These are phyloP conservation scores for Allolobophora icterica DNA, from an alignment of 2,888 invertebrate species.

Conservation along the genomic window DNA sequence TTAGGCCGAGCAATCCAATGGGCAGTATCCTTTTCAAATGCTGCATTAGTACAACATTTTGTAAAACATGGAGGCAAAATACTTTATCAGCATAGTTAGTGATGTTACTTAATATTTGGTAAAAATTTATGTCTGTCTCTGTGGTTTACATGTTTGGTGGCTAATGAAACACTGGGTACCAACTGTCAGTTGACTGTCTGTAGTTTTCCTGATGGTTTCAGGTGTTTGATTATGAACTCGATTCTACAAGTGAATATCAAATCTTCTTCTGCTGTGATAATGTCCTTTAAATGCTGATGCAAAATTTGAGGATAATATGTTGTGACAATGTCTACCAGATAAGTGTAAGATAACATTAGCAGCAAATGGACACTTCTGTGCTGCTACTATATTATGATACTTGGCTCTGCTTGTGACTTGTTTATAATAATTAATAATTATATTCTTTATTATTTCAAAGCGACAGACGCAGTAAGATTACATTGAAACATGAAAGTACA, in stretches of 20 bases:
- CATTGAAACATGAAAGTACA: too few relatives aligned
- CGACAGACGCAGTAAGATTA: too few relatives aligned
- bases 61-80: background rate
- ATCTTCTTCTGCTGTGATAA: background rate
- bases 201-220: background rate
- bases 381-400: background rate
- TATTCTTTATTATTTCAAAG: too few relatives aligned
- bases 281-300: background rate
- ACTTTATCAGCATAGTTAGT: background rate
- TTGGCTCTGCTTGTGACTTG: background rate
- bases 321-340: background rate
- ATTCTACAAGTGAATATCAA: background rate
- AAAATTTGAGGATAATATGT: background rate
- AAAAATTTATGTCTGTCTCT: background rate
- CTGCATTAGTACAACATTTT: background rate
- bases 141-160: background rate
- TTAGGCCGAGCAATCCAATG: constrained; percentile 74
- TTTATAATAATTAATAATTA: too few relatives aligned
- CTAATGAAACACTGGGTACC: background rate
- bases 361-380: background rate
- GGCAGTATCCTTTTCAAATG: constrained; percentile 61
- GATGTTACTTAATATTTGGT: background rate
- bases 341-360: background rate
- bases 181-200: background rate
- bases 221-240: background rate